These are phyloP conservation scores for Mus caroli DNA, from an alignment of 2,797 vertebrate species.

Conservation along the genomic window DNA sequence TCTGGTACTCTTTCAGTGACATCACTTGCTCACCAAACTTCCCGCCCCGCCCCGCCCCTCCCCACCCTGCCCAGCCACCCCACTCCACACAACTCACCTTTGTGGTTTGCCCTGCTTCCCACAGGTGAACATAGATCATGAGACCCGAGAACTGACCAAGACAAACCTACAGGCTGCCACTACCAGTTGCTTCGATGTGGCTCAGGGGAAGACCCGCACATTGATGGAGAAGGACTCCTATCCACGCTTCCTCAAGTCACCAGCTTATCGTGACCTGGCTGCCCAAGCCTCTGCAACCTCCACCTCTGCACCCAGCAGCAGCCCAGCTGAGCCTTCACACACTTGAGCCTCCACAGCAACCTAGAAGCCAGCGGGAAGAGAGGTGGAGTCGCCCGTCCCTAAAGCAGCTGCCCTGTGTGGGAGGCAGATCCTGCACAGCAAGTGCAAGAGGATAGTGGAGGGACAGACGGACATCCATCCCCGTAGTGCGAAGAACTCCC, in stretches of 20 bases:
- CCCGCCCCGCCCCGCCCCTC: neutral
- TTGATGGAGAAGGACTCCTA: slow-evolving; percentile 93
- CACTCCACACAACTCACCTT: neutral
- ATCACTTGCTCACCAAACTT: neutral
- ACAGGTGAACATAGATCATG: slow-evolving; percentile 91
- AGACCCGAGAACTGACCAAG: slow-evolving; percentile 90
- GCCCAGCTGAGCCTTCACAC: slow-evolving; percentile 81
- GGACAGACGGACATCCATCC: fast-evolving
- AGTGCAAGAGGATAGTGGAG: neutral
- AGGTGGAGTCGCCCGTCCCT: slow-evolving; percentile 44
- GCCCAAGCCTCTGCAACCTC: slow-evolving; percentile 73
- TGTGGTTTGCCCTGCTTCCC: neutral
- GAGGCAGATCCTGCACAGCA: slow-evolving; percentile 57
- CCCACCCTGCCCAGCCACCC: too few species aligned
- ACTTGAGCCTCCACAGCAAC: slow-evolving; percentile 81
- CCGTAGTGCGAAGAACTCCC: fast-evolving
- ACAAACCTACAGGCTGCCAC: slow-evolving; percentile 85
- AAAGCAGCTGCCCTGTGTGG: slow-evolving; percentile 21
- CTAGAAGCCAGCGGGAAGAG: fast-evolving
- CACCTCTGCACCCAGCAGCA: neutral
- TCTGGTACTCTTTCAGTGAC: neutral
- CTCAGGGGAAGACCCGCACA: slow-evolving; percentile 88
- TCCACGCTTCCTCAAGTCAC: slow-evolving; percentile 89
- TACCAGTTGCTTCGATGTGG: slow-evolving; percentile 86
- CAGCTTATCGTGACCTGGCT: slow-evolving; percentile 89